Conservation (phyloP, 2,888 invertebrate species). For the Diaprepes abbreviatus region DNA sequence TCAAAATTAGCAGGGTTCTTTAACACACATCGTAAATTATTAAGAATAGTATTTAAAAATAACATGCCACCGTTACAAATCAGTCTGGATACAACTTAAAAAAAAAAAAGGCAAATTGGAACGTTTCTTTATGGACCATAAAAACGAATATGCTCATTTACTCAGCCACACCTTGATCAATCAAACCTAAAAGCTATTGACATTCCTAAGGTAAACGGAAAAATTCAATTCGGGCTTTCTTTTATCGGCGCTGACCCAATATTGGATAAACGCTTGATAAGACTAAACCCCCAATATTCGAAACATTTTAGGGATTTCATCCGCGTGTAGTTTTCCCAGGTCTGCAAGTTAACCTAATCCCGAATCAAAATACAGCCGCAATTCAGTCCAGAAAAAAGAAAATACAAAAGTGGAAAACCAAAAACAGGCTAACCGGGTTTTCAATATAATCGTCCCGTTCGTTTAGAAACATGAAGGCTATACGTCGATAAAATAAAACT, state of each 20-base stretch:
- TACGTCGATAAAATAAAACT: neutral
- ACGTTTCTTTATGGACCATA: too few relatives aligned
- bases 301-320: constrained; percentile 19
- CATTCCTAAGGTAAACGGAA: constrained; percentile 12
- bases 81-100: neutral
- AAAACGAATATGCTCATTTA: constrained; percentile 10
- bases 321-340: constrained; percentile 18
- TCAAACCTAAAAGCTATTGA: constrained; percentile 14
- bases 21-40: too few relatives aligned
- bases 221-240: constrained; percentile 15
- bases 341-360: constrained; percentile 31
- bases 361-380: constrained; percentile 23
- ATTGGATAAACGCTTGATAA: constrained; percentile 30
- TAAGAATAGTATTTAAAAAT: too few relatives aligned
- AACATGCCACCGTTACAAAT: too few relatives aligned
- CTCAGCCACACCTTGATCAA: constrained; percentile 9
- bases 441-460: neutral
- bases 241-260: constrained; percentile 22
- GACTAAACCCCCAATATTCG: constrained; percentile 26
- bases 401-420: constrained; percentile 6
- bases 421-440: neutral
- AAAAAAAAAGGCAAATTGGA: neutral
- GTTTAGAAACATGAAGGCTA: neutral
- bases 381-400: constrained; percentile 13
- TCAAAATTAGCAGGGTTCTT: too few relatives aligned